phyloP scores from a whole-genome alignment of 2,113 vertebrate genomes.

The Callaeas wilsoni region DNA sequence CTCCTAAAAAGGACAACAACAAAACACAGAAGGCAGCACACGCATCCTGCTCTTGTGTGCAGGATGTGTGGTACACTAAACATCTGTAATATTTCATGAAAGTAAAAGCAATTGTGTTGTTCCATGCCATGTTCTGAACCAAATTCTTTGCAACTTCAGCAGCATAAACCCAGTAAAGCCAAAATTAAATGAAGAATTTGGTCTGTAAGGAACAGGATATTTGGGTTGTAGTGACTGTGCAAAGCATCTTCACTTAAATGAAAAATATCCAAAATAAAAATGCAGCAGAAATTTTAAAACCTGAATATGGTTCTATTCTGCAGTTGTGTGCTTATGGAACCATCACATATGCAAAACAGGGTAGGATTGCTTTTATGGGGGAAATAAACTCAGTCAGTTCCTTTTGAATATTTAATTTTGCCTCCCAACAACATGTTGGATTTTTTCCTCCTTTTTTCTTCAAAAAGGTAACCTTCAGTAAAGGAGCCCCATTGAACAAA shows the following conservation, averaged over 20 bases:
- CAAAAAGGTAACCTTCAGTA: background rate
- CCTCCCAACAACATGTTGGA: background rate
- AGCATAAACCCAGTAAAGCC: background rate
- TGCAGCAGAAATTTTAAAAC: background rate
- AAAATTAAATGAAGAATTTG: background rate
- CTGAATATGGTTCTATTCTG: background rate
- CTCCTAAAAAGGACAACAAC: background rate
- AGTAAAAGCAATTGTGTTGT: rapidly evolving
- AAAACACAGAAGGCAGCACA: background rate
- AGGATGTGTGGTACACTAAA: background rate
- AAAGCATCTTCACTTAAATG: background rate
- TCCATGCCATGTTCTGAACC: background rate
- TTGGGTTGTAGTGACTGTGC: background rate
- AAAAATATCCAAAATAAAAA: background rate
- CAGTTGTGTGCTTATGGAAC: background rate
- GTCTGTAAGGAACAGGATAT: background rate
- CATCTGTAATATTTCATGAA: background rate
- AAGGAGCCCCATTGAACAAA: background rate
- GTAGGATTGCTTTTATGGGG: background rate
- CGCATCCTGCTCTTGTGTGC: background rate
- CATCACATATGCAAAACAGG: background rate
- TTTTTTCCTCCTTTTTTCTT: background rate
- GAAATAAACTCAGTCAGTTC: background rate
- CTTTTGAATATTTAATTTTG: background rate
- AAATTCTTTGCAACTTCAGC: background rate